A percentile compares a stretch with the other conserved stretches of the same genome.
Conservation (phyloP, 2,888 invertebrate genomes). For the Xiphydria camelus region DNA sequence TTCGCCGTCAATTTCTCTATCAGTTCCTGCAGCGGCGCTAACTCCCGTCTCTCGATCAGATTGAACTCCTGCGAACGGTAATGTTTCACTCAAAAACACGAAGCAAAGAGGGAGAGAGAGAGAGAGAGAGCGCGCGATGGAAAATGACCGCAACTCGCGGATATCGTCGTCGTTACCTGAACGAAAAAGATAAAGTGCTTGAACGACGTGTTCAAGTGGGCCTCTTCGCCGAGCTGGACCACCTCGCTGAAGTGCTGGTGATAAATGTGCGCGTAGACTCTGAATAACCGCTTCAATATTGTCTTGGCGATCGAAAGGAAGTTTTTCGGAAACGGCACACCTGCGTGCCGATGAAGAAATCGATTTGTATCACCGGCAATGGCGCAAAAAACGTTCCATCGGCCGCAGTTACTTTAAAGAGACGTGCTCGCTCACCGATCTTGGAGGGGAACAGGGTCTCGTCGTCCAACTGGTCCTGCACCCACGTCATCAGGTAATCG, state of each 20-base stretch:
- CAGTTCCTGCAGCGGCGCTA: conserved; percentile 95
- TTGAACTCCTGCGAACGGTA: conserved; percentile 83
- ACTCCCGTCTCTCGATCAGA: conserved; percentile 93
- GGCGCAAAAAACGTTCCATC: background rate
- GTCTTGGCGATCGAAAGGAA: conserved; percentile 96
- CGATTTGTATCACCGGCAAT: background rate
- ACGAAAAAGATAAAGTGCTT: conserved; percentile 99
- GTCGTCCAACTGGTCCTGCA: conserved; percentile 98
- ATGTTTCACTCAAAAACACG: background rate
- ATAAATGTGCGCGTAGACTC: conserved; percentile 99
- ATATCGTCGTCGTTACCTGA: conserved; percentile 74
- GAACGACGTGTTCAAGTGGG: conserved; percentile 98
- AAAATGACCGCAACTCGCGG: too few species aligned
- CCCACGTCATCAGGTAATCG: conserved; percentile 99
- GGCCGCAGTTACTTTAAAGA: background rate
- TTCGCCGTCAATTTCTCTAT: conserved; percentile 94
- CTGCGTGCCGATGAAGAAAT: conserved; percentile 57
- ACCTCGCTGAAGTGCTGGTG: conserved; percentile 99
- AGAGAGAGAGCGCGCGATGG: too few species aligned
- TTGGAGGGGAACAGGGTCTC: conserved; percentile 98
- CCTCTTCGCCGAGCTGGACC: conserved; percentile 96
- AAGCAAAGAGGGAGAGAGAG: too few species aligned
- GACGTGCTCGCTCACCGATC: conserved; percentile 68
- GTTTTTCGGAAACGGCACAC: conserved; percentile 98
- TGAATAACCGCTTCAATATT: conserved; percentile 94